Conservation (phyloP, 2,888 invertebrate species). For the Drosophila pseudotakahashii region DNA sequence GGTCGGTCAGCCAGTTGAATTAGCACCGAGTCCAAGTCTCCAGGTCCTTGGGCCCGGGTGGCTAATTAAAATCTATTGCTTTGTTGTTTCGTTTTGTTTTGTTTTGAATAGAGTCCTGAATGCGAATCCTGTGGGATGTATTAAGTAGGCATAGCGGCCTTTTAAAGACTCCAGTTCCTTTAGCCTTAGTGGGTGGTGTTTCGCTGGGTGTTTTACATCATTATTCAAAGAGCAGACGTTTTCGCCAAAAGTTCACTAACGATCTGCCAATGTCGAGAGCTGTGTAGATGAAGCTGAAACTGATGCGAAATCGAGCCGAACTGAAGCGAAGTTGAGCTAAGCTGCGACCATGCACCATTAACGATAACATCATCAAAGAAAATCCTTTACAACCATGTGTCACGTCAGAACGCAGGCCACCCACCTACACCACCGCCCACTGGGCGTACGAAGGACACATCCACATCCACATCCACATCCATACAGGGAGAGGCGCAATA, state of each 20-base stretch:
- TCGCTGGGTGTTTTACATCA: constrained; percentile 42
- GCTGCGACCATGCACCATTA: constrained; percentile 67
- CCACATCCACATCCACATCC: constrained; percentile 7
- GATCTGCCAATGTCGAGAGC: constrained; percentile 52
- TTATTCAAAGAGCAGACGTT: constrained; percentile 61
- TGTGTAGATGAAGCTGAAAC: constrained; percentile 27
- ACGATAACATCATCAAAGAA: constrained; percentile 79
- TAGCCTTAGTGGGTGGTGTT: background rate
- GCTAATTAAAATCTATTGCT: constrained; percentile 69
- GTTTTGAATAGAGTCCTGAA: constrained; percentile 10
- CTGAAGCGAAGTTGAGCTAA: constrained; percentile 27
- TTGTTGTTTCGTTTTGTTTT: constrained; percentile 11
- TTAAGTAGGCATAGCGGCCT: constrained; percentile 44
- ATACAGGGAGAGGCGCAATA: too few relatives aligned
- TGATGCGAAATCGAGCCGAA: constrained; percentile 36
- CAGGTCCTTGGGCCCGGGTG: constrained; percentile 22
- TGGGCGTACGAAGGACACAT: constrained; percentile 20
- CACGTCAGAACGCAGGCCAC: constrained; percentile 47
- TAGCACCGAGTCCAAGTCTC: constrained; percentile 18
- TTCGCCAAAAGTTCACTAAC: constrained; percentile 39
- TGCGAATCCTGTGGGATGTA: constrained; percentile 28
- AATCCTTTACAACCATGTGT: constrained; percentile 74
- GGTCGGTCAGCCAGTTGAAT: constrained; percentile 51
- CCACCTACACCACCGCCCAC: constrained; percentile 10
- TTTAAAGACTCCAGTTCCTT: constrained; percentile 34